Evolutionary conservation across 2,888 invertebrate species (phyloP), one percentile per base, ranked within the genome.

Genomic region (Palloptera scutellata): DNA sequence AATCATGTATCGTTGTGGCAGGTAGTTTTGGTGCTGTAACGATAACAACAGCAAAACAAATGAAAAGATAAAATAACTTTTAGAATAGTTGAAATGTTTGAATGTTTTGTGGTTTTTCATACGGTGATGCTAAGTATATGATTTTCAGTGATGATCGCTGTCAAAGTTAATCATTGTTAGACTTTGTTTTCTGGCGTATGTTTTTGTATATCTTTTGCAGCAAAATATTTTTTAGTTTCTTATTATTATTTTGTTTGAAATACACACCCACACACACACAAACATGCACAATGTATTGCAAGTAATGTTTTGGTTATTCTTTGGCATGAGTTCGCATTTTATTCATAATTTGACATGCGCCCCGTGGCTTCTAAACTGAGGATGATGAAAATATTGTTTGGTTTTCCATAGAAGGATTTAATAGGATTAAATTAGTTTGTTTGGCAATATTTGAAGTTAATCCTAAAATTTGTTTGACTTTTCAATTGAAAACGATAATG

Each of bases 1-100:
- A 85, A 86, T 89, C 77, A 87, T 86, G 88, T 75, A 88, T 78
- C 74, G 78, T 85, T 15, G 59, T 78, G 86, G 89, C 87, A 75
- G 87, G 84, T 80, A 91, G 86, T 85, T 91, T 91, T 72, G 91
- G 88, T 74, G 86, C 91, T 91, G 88, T 66, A 88, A 71, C 69
- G 64, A 69, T 68, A 65, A 68, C n/a, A 55, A 70, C 45, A 51
- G 69, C 45, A 69, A 72, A 69, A 69, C 69, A 70, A 72, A 53
- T 66, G 61, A 67, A 70, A 48, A 69, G 71, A 73, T 61, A 65
- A 61, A 51, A 60, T 48, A 53, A 58, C 45, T 51, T 74, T 72
- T 75, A 69, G 65, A 71, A 70, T 64, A 66, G 69, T 72, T 72
- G 66, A 72, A 64, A 64, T 52, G 75, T 72, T 73, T 74, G 69